Evolutionary conservation across 2,797 vertebrate species (phyloP).

Genomic region (Tangara arthus): DNA sequence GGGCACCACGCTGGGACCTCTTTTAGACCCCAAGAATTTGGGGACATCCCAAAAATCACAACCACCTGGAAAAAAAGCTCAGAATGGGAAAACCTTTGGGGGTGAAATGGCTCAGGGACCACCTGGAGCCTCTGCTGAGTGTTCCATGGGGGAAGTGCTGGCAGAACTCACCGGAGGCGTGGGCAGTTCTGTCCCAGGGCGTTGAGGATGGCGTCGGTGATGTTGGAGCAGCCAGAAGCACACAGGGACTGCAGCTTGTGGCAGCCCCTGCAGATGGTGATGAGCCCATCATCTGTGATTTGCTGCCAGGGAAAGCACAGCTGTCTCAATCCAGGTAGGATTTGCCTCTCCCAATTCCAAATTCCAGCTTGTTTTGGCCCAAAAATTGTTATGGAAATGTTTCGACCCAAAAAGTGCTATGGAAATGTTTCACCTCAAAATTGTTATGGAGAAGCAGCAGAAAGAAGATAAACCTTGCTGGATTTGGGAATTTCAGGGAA

Average conservation of each 20-base stretch:
- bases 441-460: not conserved
- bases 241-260: constrained; percentile 95
- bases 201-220: constrained; percentile 95
- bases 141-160: accelerated
- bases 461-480: not conserved
- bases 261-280: constrained; percentile 96
- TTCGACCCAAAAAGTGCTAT: not conserved
- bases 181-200: constrained; percentile 98
- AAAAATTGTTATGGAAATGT: accelerated
- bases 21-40: not conserved
- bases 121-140: accelerated
- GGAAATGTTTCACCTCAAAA: not conserved
- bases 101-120: accelerated
- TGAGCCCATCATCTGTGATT: constrained; percentile 98
- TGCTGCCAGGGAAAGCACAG: constrained; percentile 79
- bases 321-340: not conserved
- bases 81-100: accelerated
- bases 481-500: not conserved
- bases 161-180: constrained; percentile 83
- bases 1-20: not conserved
- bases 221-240: constrained; percentile 96
- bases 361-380: not conserved
- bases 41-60: not conserved
- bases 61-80: accelerated
- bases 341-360: accelerated